Evolutionary conservation across 2,797 vertebrate species (phyloP).

Genomic region (Calcarius lapponicus): DNA sequence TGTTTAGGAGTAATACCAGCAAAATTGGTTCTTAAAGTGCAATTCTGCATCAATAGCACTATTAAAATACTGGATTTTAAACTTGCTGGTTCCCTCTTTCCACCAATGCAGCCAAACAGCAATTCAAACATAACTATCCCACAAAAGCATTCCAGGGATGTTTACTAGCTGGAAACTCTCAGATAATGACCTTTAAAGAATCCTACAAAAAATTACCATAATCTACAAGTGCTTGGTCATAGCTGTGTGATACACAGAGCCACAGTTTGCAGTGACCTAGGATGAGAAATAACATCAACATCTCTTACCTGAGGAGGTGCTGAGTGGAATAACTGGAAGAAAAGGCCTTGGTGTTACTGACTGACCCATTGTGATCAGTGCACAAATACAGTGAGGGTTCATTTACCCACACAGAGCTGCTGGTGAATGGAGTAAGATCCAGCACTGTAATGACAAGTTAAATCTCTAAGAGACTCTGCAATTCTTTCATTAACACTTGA

Average conservation of each 20-base stretch:
- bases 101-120: not conserved
- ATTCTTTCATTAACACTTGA: not conserved
- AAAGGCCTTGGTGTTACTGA: not conserved
- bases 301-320: not conserved
- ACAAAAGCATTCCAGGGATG: not conserved
- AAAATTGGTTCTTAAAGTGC: not conserved
- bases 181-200: not conserved
- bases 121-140: not conserved
- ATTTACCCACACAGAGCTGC: not conserved
- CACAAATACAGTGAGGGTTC: fast-evolving
- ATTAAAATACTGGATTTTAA: not conserved
- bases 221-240: not conserved
- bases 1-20: not conserved
- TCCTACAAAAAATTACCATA: not conserved
- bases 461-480: not conserved
- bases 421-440: not conserved
- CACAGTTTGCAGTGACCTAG: not conserved
- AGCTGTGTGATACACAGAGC: not conserved
- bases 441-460: not conserved
- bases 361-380: no score
- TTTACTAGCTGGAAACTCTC: not conserved
- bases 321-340: not conserved
- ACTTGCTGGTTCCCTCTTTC: not conserved
- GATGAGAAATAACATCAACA: not conserved
- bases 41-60: not conserved